A percentile compares a stretch with the other conserved stretches of the same genome.
Conservation (phyloP, 2,113 vertebrate species). For the Brachirus orientalis region DNA sequence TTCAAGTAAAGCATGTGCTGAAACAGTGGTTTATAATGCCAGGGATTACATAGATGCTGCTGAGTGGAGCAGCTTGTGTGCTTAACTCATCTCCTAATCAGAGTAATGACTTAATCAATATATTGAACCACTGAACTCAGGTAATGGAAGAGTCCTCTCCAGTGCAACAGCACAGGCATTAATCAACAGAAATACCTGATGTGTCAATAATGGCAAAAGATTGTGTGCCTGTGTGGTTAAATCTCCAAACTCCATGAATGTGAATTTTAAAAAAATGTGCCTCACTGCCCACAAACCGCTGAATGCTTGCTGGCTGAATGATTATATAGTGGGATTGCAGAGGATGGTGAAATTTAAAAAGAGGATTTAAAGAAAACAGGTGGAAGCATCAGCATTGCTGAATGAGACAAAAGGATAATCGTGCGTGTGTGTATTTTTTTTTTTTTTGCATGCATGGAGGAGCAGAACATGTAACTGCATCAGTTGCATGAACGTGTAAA, state of each 20-base stretch:
- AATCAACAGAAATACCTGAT: slow-evolving; percentile 30
- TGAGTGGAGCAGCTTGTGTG: slow-evolving; percentile 19
- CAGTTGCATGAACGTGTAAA: not conserved
- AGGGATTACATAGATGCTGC: slow-evolving; percentile 25
- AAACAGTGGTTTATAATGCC: slow-evolving; percentile 2
- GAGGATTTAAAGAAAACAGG: slow-evolving; percentile 24
- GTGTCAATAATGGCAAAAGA: slow-evolving; percentile 17
- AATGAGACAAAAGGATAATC: slow-evolving; percentile 11
- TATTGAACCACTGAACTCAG: slow-evolving; percentile 37
- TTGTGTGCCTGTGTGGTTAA: not conserved
- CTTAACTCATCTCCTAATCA: slow-evolving; percentile 50
- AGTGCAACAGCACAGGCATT: slow-evolving; percentile 33
- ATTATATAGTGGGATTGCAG: slow-evolving; percentile 28
- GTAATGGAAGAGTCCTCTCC: slow-evolving; percentile 45
- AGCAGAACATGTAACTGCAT: slow-evolving; percentile 2
- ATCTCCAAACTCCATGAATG: not conserved
- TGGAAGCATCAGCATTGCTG: slow-evolving; percentile 32
- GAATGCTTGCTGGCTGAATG: slow-evolving; percentile 28
- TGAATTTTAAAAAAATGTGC: slow-evolving; percentile 2
- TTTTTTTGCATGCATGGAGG: not conserved
- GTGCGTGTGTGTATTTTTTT: not conserved
- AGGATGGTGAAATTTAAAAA: slow-evolving; percentile 17
- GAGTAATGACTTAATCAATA: slow-evolving; percentile 53
- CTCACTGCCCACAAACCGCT: not conserved
- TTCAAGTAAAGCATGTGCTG: slow-evolving; percentile 5